These are phyloP conservation scores for Acropternis orthonyx DNA, from an alignment of 2,797 vertebrate species.

Conservation along the genomic window DNA sequence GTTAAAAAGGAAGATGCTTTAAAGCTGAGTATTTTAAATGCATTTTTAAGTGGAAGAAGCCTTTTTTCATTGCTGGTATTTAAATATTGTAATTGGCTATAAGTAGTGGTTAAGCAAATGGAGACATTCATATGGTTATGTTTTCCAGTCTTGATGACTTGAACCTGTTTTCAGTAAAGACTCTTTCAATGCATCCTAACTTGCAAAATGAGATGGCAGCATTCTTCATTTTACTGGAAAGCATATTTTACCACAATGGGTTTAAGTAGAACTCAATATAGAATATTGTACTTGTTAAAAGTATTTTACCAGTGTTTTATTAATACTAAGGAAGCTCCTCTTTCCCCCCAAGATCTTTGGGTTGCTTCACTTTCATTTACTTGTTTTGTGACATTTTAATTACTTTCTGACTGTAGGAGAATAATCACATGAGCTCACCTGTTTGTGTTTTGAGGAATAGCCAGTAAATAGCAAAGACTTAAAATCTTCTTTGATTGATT, in stretches of 20 bases:
- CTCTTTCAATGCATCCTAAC: background rate
- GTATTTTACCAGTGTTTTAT: background rate
- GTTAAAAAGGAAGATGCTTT: background rate
- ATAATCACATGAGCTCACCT: constrained; percentile 18
- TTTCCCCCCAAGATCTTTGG: background rate
- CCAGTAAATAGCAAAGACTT: background rate
- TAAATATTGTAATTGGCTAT: background rate
- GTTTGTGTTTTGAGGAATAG: constrained; percentile 40
- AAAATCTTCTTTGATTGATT: constrained; percentile 52
- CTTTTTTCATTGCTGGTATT: background rate
- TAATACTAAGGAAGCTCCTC: background rate
- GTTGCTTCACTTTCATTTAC: background rate
- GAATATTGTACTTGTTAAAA: background rate
- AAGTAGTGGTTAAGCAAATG: background rate
- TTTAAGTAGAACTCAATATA: background rate
- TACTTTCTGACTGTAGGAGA: background rate
- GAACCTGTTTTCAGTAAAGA: background rate
- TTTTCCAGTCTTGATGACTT: background rate
- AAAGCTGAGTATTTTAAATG: background rate
- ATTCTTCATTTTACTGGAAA: background rate
- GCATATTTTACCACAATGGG: background rate
- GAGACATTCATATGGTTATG: background rate
- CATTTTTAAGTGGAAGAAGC: background rate
- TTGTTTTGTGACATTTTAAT: background rate
- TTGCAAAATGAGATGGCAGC: background rate